Base-by-base conservation (phyloP, 2,888 invertebrate species). In the Andrena haemorrhoa region DNA sequence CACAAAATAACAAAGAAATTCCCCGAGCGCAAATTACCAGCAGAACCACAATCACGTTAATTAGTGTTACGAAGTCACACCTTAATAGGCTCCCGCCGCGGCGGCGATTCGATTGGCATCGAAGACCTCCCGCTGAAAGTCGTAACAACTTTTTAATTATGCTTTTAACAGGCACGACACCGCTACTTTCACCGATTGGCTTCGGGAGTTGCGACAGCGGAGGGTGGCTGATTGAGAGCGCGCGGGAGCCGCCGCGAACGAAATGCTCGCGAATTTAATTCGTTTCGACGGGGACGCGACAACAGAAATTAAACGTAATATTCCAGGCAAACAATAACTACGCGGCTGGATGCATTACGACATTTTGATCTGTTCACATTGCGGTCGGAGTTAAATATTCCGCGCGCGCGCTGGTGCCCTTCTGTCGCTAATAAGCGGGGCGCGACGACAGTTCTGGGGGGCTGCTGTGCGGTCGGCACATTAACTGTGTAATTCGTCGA, bases 361-460 rank as follows among this genome's bases (percentile, higher is more conserved):
- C 79, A 83, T 85, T 88, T 81, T 77, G 88, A 87, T 86, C 86
- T 80, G 78, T 64, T 76, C 86, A 31, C 66, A 63, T 71, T 81
- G 83, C 77, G 84, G 81, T 83, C 61, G 71, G 78, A 78, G 77
- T 83, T 88, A 88, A 88, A 88, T 87, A 85, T 86, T 85, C 82
- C 66, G 61, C 56, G 73, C 63, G 79, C 20, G 78, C 68, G 84
- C n/a, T n/a, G n/a, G n/a, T 72, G 73, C 77, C 83, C 77, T 76
- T 74, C 20, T n/a, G 8, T 79, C 81, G 79, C 83, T 84, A 88
- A 88, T 88, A 85, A 83, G 78, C 76, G 78, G 74, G 51, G 60
- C 78, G 49, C 76, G 61, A 49, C 49, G 80, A 60, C 23, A 29
- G 23, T 79, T 84, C 56, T 71, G 73, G 65, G 71, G 79, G 81